phyloP scores from a whole-genome alignment of 2,888 invertebrate genomes.

The Xanthia icteritia region DNA sequence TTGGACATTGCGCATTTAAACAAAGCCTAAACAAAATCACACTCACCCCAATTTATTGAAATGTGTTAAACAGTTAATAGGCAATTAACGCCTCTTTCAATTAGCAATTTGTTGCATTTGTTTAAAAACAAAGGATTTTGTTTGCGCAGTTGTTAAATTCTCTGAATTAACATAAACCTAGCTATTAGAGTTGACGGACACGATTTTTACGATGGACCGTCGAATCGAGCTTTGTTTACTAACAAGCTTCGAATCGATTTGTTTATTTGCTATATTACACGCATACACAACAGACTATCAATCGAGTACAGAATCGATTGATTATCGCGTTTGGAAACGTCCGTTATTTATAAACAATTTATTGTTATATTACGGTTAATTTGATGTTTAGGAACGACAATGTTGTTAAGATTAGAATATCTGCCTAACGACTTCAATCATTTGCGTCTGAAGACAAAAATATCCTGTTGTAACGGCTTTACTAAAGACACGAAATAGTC shows the following conservation, averaged over 20 bases:
- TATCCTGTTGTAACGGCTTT: background rate
- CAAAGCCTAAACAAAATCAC: conserved; percentile 2
- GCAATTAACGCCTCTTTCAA: conserved; percentile 45
- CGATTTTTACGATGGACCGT: conserved; percentile 33
- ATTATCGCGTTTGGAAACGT: conserved; percentile 32
- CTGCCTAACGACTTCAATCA: background rate
- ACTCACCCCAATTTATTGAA: conserved; percentile 6
- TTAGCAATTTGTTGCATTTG: conserved; percentile 33
- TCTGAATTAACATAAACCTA: conserved; percentile 26
- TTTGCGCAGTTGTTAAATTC: conserved; percentile 23
- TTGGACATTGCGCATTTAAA: no score
- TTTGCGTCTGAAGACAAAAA: background rate
- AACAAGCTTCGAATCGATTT: conserved; percentile 40
- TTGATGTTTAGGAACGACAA: background rate
- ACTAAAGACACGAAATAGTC: background rate
- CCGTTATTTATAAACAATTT: conserved; percentile 7
- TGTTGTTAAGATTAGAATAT: background rate
- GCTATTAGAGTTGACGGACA: conserved; percentile 27
- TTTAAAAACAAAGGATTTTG: conserved; percentile 32
- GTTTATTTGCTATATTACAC: conserved; percentile 36
- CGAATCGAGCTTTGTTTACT: conserved; percentile 38
- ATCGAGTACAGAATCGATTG: conserved; percentile 16
- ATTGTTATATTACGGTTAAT: conserved; percentile 15
- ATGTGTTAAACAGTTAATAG: conserved; percentile 19
- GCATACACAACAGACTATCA: conserved; percentile 8